Percentiles rank a stretch among this genome's conserved stretches.
Evolutionary conservation across 2,888 invertebrate genomes (phyloP).

Genomic region (Pristionchus fissidentatus): DNA sequence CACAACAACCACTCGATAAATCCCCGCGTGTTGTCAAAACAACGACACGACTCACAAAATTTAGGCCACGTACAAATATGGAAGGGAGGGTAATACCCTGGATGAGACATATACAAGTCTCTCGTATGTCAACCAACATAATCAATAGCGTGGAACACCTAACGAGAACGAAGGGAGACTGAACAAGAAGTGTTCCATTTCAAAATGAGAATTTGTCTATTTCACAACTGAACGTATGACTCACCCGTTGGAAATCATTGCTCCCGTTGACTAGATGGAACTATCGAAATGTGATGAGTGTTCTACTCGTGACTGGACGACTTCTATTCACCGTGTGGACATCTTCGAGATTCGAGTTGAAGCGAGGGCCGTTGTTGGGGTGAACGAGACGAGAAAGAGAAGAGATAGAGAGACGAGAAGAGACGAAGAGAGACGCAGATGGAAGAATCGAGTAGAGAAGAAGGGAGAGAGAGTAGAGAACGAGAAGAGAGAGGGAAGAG

Average conservation of each 20-base stretch:
- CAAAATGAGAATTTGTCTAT: neutral
- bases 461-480: constrained; percentile 15
- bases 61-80: no score
- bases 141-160: constrained; percentile 13
- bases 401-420: neutral
- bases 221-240: neutral
- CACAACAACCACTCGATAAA: no score
- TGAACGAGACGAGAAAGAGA: neutral
- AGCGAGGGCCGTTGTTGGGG: constrained; percentile 30
- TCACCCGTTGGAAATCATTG: constrained; percentile 31
- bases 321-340: constrained; percentile 4
- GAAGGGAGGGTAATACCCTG: no score
- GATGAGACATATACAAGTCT: no score
- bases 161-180: neutral
- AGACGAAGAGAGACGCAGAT: neutral
- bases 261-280: neutral
- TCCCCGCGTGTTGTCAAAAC: no score
- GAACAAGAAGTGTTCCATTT: neutral
- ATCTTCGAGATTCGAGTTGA: neutral
- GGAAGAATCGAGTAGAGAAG: constrained; percentile 11
- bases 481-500: constrained; percentile 21
- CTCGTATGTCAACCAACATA: no score
- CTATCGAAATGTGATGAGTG: neutral
- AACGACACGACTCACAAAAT: no score
- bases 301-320: neutral